A percentile compares a stretch with the other conserved stretches of the same genome.
Conservation (phyloP, 2,113 vertebrate genomes). For the Neoarius graeffei region DNA sequence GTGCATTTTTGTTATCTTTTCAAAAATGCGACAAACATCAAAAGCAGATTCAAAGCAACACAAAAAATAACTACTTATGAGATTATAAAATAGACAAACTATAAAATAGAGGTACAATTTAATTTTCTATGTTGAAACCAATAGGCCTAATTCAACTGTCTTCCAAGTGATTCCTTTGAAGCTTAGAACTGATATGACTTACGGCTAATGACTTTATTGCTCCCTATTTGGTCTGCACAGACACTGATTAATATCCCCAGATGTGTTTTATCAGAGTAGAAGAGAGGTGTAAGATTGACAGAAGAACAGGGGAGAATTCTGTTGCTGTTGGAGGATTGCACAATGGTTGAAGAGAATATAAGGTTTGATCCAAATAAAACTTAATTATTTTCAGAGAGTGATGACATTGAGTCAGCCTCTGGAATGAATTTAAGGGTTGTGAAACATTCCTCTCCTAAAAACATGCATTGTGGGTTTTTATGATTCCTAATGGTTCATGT, state of each 20-base stretch:
- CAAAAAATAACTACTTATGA: background rate
- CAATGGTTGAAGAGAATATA: background rate
- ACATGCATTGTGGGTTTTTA: background rate
- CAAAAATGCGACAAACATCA: background rate
- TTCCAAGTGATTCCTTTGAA: no score
- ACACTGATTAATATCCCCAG: background rate
- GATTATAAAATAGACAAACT: background rate
- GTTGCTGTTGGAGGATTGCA: background rate
- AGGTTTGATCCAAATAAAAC: background rate
- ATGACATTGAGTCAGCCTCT: background rate
- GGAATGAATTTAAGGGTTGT: slow-evolving; percentile 17
- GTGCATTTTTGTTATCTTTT: no score
- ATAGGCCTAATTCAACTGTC: background rate
- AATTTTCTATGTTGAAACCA: background rate
- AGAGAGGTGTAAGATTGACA: background rate
- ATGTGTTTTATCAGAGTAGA: slow-evolving; percentile 3
- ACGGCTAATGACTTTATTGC: background rate
- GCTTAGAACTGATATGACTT: background rate
- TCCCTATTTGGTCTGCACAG: background rate
- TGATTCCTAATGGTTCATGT: background rate
- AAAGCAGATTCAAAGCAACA: background rate
- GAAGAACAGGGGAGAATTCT: background rate
- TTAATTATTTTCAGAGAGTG: slow-evolving; percentile 6
- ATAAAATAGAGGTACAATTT: background rate
- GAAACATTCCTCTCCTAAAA: slow-evolving; percentile 2